These are phyloP conservation scores for Drosophila kepulauana DNA, from an alignment of 1,140 invertebrate species.

Conservation along the genomic window DNA sequence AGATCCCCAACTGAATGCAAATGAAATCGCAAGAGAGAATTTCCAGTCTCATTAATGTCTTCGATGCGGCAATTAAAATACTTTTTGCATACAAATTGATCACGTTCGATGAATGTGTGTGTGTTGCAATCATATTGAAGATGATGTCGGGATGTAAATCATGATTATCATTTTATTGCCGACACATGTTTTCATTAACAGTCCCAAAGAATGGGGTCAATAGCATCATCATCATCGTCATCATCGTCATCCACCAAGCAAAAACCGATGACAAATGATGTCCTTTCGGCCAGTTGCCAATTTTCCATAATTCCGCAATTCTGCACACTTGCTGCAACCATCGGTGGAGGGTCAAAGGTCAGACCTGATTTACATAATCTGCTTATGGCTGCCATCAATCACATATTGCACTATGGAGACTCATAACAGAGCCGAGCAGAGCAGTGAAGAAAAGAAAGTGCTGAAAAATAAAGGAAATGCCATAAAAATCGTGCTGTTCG, in stretches of 20 bases:
- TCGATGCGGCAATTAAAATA: conserved; percentile 57
- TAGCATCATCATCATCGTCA: conserved; percentile 12
- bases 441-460: conserved; percentile 17
- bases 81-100: conserved; percentile 43
- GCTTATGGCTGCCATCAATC: conserved; percentile 58
- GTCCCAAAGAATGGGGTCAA: conserved; percentile 4
- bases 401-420: conserved; percentile 37
- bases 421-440: conserved; percentile 31
- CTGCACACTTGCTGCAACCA: conserved; percentile 64
- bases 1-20: conserved; percentile 18
- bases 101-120: conserved; percentile 48
- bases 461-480: neutral
- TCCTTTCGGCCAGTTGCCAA: conserved; percentile 48
- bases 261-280: conserved; percentile 70
- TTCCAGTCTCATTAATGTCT: conserved; percentile 35
- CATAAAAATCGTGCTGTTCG: conserved; percentile 44
- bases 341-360: conserved; percentile 46
- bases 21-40: conserved; percentile 37
- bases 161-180: conserved; percentile 78
- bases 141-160: conserved; percentile 64
- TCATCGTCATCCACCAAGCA: no score
- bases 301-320: conserved; percentile 78
- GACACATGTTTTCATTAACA: conserved; percentile 78
- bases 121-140: conserved; percentile 36
- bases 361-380: conserved; percentile 70